Evolutionary conservation across 35 echinoderm and acorn worm genomes (phyloP), one percentile per base, ranked within the genome.

Genomic region (Lytechinus variegatus): DNA sequence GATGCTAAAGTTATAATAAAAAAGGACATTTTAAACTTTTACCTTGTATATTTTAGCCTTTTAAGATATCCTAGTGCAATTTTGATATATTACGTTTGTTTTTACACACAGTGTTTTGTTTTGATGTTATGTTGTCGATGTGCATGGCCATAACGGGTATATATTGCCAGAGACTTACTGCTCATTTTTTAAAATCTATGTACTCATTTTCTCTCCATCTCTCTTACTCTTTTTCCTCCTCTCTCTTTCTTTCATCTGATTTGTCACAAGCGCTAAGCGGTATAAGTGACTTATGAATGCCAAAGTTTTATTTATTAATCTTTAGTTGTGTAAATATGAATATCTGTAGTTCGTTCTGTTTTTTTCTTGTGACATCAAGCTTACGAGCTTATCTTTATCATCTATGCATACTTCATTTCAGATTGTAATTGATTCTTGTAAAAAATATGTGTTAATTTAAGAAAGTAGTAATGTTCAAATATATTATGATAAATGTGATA

Each of bases 1-100:
- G 66, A n/a, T 24, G 3, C 66, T 24, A 6, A 79, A 16, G 16
- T 79, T 79, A 24, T 79, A 1, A 44, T 44, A 44, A 44, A 6
- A 79, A 71, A 79, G n/a, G 88, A 90, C 88, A 27, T 19, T 21
- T 52, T 52, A 52, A 44, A 44, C 52, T 90, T 90, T 51, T 90
- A 52, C 88, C 28, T 90, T 90, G 28, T 54, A 90, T 90, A 52
- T 90, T 54, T 52, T 90, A 90, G 88, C 88, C 88, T 90, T 90
- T 90, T 90, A 52, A 44, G 27, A 94, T 56, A 55, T 56, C 92
- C 27, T 55, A 94, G 54, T 94, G 54, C 58, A 94, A 66, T 66
- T 94, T 94, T 94, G 27, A 55, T 57, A 66, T 33, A 94, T 55
- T 33, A 27, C 52, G 21, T 29, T 21, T 94, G 54, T 57, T 94